phyloP scores from a whole-genome alignment of 2,113 vertebrate species.

The Tauraco erythrolophus region DNA sequence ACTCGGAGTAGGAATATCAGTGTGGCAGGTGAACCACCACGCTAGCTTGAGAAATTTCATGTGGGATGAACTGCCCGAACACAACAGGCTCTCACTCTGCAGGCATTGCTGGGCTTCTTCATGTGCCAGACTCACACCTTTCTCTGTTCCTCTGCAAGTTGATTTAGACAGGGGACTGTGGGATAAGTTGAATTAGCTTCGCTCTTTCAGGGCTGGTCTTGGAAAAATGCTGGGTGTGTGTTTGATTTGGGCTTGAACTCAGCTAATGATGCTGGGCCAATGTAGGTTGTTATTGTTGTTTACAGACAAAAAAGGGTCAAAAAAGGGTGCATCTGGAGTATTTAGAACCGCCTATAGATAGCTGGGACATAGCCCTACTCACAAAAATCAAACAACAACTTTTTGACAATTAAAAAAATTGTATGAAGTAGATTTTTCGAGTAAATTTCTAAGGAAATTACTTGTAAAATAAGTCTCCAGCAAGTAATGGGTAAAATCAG shows the following conservation, averaged over 20 bases:
- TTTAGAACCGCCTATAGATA: background rate
- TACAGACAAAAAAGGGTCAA: background rate
- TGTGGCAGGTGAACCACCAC: rapidly evolving
- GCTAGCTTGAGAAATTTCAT: background rate
- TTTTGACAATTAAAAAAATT: background rate
- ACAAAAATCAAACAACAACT: background rate
- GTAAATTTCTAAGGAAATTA: background rate
- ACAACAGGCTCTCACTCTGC: background rate
- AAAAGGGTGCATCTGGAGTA: background rate
- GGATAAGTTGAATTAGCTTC: background rate
- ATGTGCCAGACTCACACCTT: background rate
- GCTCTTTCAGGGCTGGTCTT: background rate
- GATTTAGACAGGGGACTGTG: background rate
- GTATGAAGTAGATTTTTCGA: background rate
- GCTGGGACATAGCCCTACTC: background rate
- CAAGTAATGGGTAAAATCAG: background rate
- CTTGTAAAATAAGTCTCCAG: background rate
- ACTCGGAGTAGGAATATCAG: background rate
- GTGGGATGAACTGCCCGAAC: background rate
- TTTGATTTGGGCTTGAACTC: background rate
- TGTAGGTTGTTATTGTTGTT: background rate
- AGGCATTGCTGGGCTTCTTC: background rate
- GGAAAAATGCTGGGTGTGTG: background rate
- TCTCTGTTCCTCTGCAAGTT: background rate
- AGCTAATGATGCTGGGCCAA: background rate